These are phyloP conservation scores for Mus caroli DNA, from an alignment of 2,797 vertebrate genomes.

Conservation along the genomic window DNA sequence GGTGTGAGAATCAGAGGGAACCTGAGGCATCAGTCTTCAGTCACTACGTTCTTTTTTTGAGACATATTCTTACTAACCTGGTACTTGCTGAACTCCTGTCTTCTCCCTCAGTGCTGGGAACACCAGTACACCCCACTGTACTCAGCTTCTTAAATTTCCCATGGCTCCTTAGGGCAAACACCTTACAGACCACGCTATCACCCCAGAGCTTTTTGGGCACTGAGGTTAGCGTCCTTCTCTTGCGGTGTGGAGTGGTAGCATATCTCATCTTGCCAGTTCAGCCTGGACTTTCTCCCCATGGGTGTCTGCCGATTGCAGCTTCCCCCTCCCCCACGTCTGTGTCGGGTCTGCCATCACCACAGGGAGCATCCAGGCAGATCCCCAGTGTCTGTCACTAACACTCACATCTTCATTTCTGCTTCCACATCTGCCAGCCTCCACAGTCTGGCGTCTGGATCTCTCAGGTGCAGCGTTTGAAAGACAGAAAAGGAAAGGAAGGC, in stretches of 20 bases:
- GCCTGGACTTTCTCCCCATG: not conserved
- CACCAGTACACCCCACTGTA: not conserved
- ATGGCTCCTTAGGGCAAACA: not conserved
- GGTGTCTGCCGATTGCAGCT: rapidly evolving
- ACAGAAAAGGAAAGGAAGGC: not conserved
- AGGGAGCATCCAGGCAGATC: not conserved
- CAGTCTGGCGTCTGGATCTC: not conserved
- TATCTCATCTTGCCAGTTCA: not conserved
- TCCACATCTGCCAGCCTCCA: not conserved
- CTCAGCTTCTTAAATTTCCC: too few species aligned
- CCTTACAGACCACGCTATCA: not conserved
- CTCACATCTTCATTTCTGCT: rapidly evolving
- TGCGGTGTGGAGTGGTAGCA: rapidly evolving
- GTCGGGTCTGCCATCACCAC: not conserved
- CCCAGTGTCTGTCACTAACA: not conserved
- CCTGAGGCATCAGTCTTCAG: not conserved
- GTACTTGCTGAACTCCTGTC: not conserved
- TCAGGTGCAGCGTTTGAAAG: not conserved
- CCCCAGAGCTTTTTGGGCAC: not conserved
- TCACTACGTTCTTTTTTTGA: not conserved
- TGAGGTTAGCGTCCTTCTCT: not conserved
- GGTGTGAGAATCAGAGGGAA: too few species aligned
- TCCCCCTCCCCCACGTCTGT: not conserved
- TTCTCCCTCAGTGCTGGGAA: not conserved
- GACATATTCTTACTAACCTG: not conserved